These are phyloP conservation scores for Tenualosa thibaudeaui DNA, from an alignment of 2,797 vertebrate species.

Conservation along the genomic window DNA sequence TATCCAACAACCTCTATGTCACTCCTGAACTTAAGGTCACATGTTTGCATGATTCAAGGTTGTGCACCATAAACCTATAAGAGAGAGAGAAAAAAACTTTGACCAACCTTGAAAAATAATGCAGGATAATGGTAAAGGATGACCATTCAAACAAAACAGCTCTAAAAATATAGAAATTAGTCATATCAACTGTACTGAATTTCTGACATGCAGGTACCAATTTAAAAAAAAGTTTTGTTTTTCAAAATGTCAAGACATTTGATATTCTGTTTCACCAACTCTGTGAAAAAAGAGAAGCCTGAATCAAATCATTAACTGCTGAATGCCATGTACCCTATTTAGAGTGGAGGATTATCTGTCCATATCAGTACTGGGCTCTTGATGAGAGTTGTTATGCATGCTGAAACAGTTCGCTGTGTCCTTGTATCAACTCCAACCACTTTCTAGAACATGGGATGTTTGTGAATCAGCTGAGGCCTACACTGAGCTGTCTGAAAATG, in stretches of 20 bases:
- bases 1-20: constrained; percentile 49
- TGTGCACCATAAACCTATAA: constrained; percentile 14
- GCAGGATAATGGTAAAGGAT: background rate
- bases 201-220: background rate
- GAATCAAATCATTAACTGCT: background rate
- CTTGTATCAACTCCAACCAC: constrained; percentile 17
- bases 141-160: background rate
- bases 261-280: background rate
- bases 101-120: background rate
- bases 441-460: background rate
- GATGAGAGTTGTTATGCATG: constrained; percentile 42
- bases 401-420: constrained; percentile 14
- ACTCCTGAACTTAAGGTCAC: constrained; percentile 41
- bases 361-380: constrained; percentile 36
- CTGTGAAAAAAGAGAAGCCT: background rate
- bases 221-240: background rate
- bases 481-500: background rate
- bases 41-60: constrained; percentile 46
- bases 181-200: background rate
- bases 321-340: background rate
- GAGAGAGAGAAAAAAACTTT: background rate
- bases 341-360: constrained; percentile 30
- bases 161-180: background rate
- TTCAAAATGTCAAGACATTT: background rate
- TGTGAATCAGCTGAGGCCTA: background rate